Percentiles rank a stretch among this genome's conserved stretches.
Evolutionary conservation across 2,888 invertebrate genomes (phyloP).

Genomic region (Drosophila pseudotakahashii): DNA sequence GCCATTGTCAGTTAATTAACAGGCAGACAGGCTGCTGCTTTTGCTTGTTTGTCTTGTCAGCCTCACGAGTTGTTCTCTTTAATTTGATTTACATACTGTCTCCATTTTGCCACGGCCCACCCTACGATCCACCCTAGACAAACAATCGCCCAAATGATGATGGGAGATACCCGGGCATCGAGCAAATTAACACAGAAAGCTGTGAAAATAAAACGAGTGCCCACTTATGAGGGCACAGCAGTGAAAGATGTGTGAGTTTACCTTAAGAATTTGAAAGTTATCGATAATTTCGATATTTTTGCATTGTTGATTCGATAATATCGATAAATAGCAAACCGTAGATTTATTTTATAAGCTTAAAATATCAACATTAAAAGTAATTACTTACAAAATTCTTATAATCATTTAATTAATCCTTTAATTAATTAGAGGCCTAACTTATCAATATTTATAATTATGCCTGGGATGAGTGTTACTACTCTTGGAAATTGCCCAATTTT

Average conservation of each 20-base stretch:
- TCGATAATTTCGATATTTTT: too few relatives aligned
- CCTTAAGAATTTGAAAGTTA: too few relatives aligned
- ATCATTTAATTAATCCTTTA: too few relatives aligned
- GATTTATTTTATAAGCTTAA: too few relatives aligned
- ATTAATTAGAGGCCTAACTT: too few relatives aligned
- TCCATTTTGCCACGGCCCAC: conserved; percentile 10
- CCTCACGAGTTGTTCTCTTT: conserved; percentile 44
- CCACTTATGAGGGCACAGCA: background rate
- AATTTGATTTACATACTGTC: conserved; percentile 66
- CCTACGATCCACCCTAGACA: background rate
- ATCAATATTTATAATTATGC: background rate
- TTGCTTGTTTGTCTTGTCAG: conserved; percentile 47
- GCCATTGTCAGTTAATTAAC: conserved; percentile 74
- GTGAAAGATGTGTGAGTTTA: too few relatives aligned
- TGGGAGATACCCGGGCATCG: conserved; percentile 2
- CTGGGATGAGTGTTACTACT: background rate
- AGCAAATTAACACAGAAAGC: conserved; percentile 16
- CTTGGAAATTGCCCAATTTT: background rate
- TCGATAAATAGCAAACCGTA: too few relatives aligned
- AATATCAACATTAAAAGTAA: too few relatives aligned
- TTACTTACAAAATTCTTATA: too few relatives aligned
- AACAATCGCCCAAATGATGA: conserved; percentile 22
- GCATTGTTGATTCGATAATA: too few relatives aligned
- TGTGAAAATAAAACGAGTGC: conserved; percentile 11
- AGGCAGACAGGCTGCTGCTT: conserved; percentile 47